A percentile compares a stretch with the other conserved stretches of the same genome.
These are phyloP conservation scores for Daphoenositta chrysoptera DNA, from an alignment of 2,113 vertebrate species.

Conservation along the genomic window DNA sequence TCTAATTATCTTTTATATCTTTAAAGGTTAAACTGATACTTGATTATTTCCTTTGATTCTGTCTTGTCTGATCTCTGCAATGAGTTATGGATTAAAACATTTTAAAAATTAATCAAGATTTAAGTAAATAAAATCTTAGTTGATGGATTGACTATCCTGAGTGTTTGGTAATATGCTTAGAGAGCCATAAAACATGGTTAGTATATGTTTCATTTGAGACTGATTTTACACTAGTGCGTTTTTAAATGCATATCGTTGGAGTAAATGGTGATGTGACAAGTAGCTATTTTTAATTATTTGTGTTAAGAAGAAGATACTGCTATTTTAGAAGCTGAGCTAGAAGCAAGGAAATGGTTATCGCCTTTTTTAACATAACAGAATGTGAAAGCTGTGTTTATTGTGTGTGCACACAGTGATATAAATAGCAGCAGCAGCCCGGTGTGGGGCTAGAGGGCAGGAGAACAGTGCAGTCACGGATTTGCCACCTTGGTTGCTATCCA, in stretches of 20 bases:
- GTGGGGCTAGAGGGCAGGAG: neutral
- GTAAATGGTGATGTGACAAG: neutral
- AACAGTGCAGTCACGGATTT: neutral
- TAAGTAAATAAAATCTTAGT: neutral
- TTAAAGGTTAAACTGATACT: neutral
- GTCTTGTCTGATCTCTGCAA: neutral
- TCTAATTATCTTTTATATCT: neutral
- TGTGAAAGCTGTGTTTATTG: neutral
- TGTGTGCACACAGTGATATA: neutral
- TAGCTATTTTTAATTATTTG: neutral
- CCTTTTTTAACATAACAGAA: neutral
- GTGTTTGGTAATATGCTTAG: neutral
- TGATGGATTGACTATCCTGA: neutral
- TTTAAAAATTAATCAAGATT: neutral
- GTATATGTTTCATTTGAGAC: neutral
- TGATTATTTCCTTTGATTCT: neutral
- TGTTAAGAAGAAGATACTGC: neutral
- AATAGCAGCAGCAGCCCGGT: neutral
- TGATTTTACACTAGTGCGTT: neutral
- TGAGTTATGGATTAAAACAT: neutral
- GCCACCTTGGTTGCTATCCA: neutral
- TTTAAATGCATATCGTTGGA: neutral
- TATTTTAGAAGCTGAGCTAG: neutral
- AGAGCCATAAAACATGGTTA: neutral
- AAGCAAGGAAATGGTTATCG: neutral